Evolutionary conservation across 2,797 vertebrate genomes (phyloP).

Genomic region (Enteromius paludinosus): DNA sequence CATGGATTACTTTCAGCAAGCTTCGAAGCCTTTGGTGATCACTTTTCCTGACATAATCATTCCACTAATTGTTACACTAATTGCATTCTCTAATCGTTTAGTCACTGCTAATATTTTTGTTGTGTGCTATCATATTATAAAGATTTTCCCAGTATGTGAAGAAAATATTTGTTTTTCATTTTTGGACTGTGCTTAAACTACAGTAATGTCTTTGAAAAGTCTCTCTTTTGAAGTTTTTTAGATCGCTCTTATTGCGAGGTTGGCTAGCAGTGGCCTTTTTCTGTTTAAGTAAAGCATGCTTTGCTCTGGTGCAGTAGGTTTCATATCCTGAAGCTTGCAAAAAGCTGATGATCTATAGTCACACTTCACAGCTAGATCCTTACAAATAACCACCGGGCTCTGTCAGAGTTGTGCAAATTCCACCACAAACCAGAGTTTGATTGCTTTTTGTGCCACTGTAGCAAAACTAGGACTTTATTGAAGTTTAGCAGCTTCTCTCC

Average conservation of each 20-base stretch:
- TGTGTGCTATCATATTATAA: not conserved
- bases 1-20: not conserved
- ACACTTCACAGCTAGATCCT: slow-evolving; percentile 9
- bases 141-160: not conserved
- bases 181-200: not conserved
- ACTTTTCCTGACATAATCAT: slow-evolving; percentile 59
- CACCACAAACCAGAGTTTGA: slow-evolving; percentile 15
- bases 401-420: slow-evolving; percentile 4
- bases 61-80: slow-evolving; percentile 76
- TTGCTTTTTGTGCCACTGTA: slow-evolving; percentile 13
- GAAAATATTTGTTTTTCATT: not conserved
- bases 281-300: slow-evolving; percentile 12
- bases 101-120: not conserved
- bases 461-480: not conserved
- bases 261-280: not conserved
- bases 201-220: not conserved
- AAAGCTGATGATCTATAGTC: slow-evolving; percentile 14
- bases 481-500: slow-evolving; percentile 3
- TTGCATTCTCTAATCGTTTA: slow-evolving; percentile 65
- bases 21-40: not conserved
- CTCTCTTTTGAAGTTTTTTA: not conserved
- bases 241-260: no score
- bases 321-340: slow-evolving; percentile 17
- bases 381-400: slow-evolving; percentile 12
- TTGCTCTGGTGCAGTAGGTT: not conserved